Evolutionary conservation across 2,113 vertebrate genomes (phyloP), one percentile per base, ranked within the genome.

Genomic region (Gobius niger): DNA sequence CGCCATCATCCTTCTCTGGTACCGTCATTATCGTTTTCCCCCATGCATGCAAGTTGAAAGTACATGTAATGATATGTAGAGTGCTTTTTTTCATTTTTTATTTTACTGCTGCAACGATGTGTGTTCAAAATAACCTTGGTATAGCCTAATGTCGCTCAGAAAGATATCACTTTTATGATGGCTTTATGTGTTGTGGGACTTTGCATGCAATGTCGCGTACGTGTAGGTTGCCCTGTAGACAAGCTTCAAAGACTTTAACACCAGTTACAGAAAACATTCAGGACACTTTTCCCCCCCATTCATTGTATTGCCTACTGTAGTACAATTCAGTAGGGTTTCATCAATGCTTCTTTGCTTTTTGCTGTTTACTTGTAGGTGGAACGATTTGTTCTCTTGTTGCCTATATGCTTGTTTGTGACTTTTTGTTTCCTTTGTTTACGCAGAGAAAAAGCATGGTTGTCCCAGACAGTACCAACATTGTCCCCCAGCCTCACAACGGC

Each of bases 361-460:
- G 13, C 6, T 49, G 7, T 49, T 49, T 49, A 15, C 47, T 5
- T 49, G 13, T 14, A 14, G 47, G 47, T n/a, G n/a, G n/a, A n/a
- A n/a, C n/a, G n/a, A n/a, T n/a, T n/a, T n/a, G n/a, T n/a, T 6
- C 47, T 14, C 15, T 12, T 16, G 50, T 52, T 52, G 6, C 16
- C 50, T 9, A 18, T 18, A 8, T 52, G 18, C 10, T 11, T 7
- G 44, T 46, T 46, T 46, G 44, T 46, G 44, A 46, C 44, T 52
- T 19, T 16, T 19, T 19, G 9, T 60, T 12, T 34, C 1, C 24
- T 56, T 56, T 49, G 15, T 70, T 54, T 44, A 50, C 54, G 41
- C 67, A 90, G 87, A 68, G 52, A 0, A 7, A 81, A 85, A 92
- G 87, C 84, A 97, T 97, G 96, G 95, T 97, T 61, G 94, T 96